Base-by-base conservation (phyloP, 2,113 vertebrate genomes). In the Amphilophus citrinellus region DNA sequence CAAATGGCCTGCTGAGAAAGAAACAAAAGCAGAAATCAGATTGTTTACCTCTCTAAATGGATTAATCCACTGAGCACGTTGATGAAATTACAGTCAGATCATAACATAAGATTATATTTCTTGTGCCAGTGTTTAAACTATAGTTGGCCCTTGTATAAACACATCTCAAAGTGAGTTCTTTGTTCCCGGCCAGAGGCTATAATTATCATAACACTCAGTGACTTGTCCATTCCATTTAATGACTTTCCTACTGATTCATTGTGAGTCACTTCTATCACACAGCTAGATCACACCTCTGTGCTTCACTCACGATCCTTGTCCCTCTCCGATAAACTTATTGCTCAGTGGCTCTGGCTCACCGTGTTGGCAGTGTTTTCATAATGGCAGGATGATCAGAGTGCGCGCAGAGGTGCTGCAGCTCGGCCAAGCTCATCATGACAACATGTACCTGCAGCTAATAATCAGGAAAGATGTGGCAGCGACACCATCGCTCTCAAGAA, bases 281-380 rank as follows among this genome's bases (percentile, higher is more conserved):
- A 32, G 42, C 32, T 60, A 10, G 14, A 56, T 87, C 65, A 80
- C 65, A 82, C 75, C 56, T 76, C 79, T 60, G 39, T 42, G 57
- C 20, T 68, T 37, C 82, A 58, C 37, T 57, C 32, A 9, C 22
- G 24, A 24, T 53, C 44, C 53, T 35, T 27, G 53, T 68, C 27
- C 63, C 24, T 39, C 76, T 83, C 18, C 0, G 2, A 14, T 17
- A 63, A 62, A 81, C 62, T 24, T 75, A 73, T 84, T 87, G 77
- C 83, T 87, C 47, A 10, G 61, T 3, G 59, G 53, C 62, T 39
- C 37, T 8, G 58, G 53, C 5, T 59, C 20, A 42, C 81, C 1
- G 4, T 61, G 61, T 77, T 77, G 61, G 86, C 87, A 35, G 27
- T 59, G 71, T 83, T 83, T 87, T 89, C 71, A 81, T 73, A 83